Evolutionary conservation across 2,113 vertebrate species (phyloP).

Genomic region (Rhinoptilus africanus): DNA sequence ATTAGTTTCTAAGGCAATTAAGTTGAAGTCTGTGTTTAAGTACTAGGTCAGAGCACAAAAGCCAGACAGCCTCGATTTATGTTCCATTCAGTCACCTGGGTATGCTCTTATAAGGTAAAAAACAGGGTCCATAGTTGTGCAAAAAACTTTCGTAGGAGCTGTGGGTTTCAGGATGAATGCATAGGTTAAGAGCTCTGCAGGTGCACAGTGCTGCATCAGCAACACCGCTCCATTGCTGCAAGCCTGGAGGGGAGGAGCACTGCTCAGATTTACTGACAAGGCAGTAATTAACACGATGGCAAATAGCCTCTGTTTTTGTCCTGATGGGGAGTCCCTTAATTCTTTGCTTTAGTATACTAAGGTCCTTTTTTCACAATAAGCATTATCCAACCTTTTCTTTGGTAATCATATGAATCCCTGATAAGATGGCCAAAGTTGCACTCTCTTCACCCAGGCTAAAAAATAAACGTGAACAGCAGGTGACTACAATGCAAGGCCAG

Average conservation of each 20-base stretch:
- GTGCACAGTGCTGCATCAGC: not conserved
- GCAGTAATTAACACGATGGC: not conserved
- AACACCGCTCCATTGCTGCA: not conserved
- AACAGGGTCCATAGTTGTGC: not conserved
- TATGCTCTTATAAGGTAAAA: not conserved
- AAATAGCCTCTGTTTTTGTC: not conserved
- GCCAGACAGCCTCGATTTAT: not conserved
- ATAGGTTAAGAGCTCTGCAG: not conserved
- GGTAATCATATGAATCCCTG: not conserved
- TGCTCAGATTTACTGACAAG: not conserved
- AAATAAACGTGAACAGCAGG: not conserved
- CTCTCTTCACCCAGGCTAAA: not conserved
- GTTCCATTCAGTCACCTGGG: not conserved
- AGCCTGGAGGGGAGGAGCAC: not conserved
- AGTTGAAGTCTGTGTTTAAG: not conserved
- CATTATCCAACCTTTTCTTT: not conserved
- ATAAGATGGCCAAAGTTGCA: not conserved
- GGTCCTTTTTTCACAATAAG: not conserved
- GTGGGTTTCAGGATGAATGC: not conserved
- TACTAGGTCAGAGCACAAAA: not conserved
- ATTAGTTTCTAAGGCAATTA: not conserved
- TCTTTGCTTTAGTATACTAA: not conserved
- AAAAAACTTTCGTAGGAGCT: not conserved
- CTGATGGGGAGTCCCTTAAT: not conserved
- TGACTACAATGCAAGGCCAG: not conserved